Evolutionary conservation across 2,888 invertebrate genomes (phyloP), one percentile per base, ranked within the genome.

Genomic region (Tipula confusa): DNA sequence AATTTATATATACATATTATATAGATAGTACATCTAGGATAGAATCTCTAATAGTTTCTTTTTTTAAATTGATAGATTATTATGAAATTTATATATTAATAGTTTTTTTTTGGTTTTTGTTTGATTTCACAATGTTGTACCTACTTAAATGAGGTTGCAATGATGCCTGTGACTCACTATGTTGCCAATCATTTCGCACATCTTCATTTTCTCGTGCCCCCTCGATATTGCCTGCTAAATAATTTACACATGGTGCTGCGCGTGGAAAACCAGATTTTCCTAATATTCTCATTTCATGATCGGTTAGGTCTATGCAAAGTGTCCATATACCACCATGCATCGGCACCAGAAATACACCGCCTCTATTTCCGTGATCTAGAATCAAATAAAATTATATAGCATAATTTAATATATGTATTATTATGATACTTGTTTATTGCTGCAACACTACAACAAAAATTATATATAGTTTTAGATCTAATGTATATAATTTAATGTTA

Each of bases 251-350:
- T 85, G 92, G 91, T 86, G 93, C 93, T 84, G 93, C 92, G 86
- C 91, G 91, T 0, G 94, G 93, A 88, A 94, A 94, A 29, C 93
- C 94, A 83, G 93, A 91, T 86, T 91, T 90, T 36, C 92, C 91
- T 86, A 95, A 88, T 87, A 94, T 91, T 85, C 91, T 90, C 85
- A 95, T 92, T 89, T 96, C 95, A 87, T 94, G 93, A 86, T 94
- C 94, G 92, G 93, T 93, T 86, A 96, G 92, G 86, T 95, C 95
- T 86, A 94, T 94, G 89, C 95, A 97, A 89, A 95, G 92, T 28
- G 94, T 97, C 97, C 95, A 97, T 87, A 95, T 97, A 38, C 95
- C 97, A n/a, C 95, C 96, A 86, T 95, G 95, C 94, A 95, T 95
- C 11, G 95, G 96, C 31, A 96, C 95, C 84, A 97, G 89, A 89